A percentile compares a stretch with the other conserved stretches of the same genome.
These are phyloP conservation scores for Drosophila bocqueti DNA, from an alignment of 1,140 invertebrate genomes.

Conservation along the genomic window DNA sequence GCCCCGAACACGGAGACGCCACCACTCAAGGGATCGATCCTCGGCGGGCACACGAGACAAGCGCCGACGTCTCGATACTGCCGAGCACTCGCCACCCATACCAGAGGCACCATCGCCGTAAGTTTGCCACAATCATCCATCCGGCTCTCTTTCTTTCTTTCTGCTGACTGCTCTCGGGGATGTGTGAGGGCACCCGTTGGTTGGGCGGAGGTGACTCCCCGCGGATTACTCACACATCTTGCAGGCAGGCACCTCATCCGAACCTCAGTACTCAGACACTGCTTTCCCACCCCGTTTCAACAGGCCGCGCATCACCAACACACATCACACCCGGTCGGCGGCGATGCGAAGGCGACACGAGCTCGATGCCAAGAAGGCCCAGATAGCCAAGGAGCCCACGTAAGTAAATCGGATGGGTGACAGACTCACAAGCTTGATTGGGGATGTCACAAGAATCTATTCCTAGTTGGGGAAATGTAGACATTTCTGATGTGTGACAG, in stretches of 20 bases:
- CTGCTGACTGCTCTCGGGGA: constrained; percentile 21
- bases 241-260: constrained; percentile 15
- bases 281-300: constrained; percentile 43
- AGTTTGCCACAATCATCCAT: constrained; percentile 45
- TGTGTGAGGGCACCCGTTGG: background rate
- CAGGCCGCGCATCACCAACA: constrained; percentile 78
- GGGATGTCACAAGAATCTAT: constrained; percentile 6
- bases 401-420: constrained; percentile 51
- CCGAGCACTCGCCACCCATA: constrained; percentile 76
- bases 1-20: constrained; percentile 91
- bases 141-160: constrained; percentile 5
- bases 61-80: constrained; percentile 86
- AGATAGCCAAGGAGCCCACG: constrained; percentile 84
- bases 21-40: constrained; percentile 89
- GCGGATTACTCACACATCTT: constrained; percentile 20
- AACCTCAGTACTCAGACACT: constrained; percentile 27
- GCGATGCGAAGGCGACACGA: constrained; percentile 86
- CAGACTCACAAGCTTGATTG: constrained; percentile 2
- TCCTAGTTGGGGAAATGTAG: background rate
- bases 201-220: constrained; percentile 2
- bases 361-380: constrained; percentile 85
- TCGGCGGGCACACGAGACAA: constrained; percentile 86
- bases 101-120: constrained; percentile 78
- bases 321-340: constrained; percentile 85
- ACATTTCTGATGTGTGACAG: background rate